Percentiles rank a stretch among this genome's conserved stretches.
Evolutionary conservation across 1,140 invertebrate genomes (phyloP).

Genomic region (Drosophila ironensis): DNA sequence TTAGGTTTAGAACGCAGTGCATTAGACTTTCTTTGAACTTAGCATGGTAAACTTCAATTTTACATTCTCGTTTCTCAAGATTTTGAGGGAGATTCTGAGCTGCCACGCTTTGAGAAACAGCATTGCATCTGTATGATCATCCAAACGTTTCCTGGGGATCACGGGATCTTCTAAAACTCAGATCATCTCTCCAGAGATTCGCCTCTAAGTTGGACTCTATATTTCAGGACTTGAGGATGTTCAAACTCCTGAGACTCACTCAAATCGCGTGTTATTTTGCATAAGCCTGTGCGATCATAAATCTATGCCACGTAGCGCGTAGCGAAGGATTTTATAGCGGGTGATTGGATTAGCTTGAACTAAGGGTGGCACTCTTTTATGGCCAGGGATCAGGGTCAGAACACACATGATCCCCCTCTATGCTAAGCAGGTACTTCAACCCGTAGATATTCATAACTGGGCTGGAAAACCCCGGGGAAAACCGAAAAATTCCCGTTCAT

Average conservation of each 20-base stretch:
- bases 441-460: constrained; percentile 55
- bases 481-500: constrained; percentile 61
- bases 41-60: too few species aligned
- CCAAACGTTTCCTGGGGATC: too few species aligned
- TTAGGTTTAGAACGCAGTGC: too few species aligned
- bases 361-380: constrained; percentile 36
- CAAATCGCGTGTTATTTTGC: constrained; percentile 21
- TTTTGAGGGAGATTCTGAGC: not conserved
- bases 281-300: constrained; percentile 37
- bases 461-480: constrained; percentile 74
- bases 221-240: too few species aligned
- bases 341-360: constrained; percentile 47
- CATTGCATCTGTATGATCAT: too few species aligned
- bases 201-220: not conserved
- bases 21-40: too few species aligned
- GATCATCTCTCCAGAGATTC: not conserved
- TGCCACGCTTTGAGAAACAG: too few species aligned
- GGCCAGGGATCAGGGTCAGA: constrained; percentile 6
- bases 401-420: not conserved
- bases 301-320: constrained; percentile 13
- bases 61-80: too few species aligned
- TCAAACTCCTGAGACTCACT: not conserved
- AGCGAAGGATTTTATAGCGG: constrained; percentile 47
- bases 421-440: constrained; percentile 37
- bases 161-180: not conserved